Conservation (phyloP, 2,113 vertebrate species). For the Hippoglossus stenolepis region DNA sequence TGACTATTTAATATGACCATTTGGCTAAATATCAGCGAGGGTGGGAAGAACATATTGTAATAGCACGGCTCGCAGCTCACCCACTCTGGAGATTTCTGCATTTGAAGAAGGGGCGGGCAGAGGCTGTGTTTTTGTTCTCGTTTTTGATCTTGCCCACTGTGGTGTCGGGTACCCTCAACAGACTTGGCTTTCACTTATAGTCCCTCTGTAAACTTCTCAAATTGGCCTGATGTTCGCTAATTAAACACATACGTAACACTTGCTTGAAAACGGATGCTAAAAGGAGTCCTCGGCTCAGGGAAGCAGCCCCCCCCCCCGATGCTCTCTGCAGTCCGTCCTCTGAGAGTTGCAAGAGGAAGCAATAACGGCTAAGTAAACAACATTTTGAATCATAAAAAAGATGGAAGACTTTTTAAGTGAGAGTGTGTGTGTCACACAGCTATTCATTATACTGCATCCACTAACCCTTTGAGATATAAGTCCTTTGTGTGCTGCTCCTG, state of each 20-base stretch:
- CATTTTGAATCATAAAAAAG: conserved; percentile 9
- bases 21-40: conserved; percentile 41
- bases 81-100: conserved; percentile 44
- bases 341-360: conserved; percentile 25
- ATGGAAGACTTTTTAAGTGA: conserved; percentile 2
- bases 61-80: no score
- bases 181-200: conserved; percentile 58
- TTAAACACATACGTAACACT: conserved; percentile 53
- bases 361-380: conserved; percentile 59
- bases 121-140: conserved; percentile 44
- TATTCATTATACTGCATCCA: background rate
- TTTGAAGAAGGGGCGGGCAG: conserved; percentile 43
- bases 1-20: conserved; percentile 25
- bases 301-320: background rate
- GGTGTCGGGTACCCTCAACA: conserved; percentile 9
- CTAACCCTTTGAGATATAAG: conserved; percentile 1
- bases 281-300: conserved; percentile 18
- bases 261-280: conserved; percentile 38
- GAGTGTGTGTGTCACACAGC: conserved; percentile 16
- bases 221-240: conserved; percentile 61
- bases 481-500: conserved; percentile 1
- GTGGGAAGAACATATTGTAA: conserved; percentile 41
- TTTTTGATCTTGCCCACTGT: conserved; percentile 58
- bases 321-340: conserved; percentile 25
- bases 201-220: conserved; percentile 55